Evolutionary conservation across 2,113 vertebrate species (phyloP).

Genomic region (Cryptotis parvus): DNA sequence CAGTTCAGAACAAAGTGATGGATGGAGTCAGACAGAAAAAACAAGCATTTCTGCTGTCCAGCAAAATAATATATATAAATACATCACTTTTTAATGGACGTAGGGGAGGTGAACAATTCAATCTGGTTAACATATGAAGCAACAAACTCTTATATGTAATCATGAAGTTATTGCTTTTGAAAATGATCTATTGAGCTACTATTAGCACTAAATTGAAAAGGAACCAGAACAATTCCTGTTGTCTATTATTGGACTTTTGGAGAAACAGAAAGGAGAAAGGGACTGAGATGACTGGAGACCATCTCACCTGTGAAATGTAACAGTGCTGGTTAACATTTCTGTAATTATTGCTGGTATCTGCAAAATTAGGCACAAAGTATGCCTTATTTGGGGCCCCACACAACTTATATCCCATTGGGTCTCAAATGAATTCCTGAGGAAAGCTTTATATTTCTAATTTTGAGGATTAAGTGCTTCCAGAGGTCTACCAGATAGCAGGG

Average conservation of each 20-base stretch:
- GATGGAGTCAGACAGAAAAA: slow-evolving; percentile 74
- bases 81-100: slow-evolving; percentile 75
- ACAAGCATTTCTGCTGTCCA: slow-evolving; percentile 69
- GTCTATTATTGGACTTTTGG: neutral
- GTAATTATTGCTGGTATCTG: neutral
- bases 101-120: slow-evolving; percentile 71
- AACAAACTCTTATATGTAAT: slow-evolving; percentile 31
- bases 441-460: neutral
- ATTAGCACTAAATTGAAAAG: slow-evolving; percentile 38
- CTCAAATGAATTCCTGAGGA: neutral
- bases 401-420: neutral
- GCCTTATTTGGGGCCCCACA: neutral
- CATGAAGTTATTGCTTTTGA: slow-evolving; percentile 63
- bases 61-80: slow-evolving; percentile 76
- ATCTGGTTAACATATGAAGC: slow-evolving; percentile 72
- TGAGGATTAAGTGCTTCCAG: neutral
- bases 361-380: neutral
- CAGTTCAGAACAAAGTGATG: slow-evolving; percentile 72
- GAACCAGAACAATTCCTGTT: neutral
- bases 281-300: neutral
- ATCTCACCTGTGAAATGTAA: neutral
- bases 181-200: slow-evolving; percentile 51
- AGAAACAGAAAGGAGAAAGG: neutral
- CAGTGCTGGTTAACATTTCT: neutral
- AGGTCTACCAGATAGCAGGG: neutral